Evolutionary conservation across 2,113 vertebrate genomes (phyloP).

Genomic region (Eublepharis macularius): DNA sequence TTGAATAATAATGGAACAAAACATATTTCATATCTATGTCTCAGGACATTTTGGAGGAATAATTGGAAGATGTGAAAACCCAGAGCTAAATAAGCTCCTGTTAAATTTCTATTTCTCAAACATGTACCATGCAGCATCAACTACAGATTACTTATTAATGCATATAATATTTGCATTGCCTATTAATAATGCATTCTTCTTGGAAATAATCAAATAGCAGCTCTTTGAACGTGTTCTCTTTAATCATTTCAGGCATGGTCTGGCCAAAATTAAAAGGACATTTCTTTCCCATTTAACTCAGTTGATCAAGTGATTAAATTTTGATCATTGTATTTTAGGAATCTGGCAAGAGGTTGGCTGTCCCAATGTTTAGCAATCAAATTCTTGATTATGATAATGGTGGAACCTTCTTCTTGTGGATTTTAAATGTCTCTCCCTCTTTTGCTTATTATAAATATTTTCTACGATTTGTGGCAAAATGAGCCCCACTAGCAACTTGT

Average conservation of each 20-base stretch:
- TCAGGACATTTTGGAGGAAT: constrained; percentile 17
- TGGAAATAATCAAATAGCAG: not conserved
- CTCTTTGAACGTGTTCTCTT: not conserved
- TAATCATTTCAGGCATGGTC: not conserved
- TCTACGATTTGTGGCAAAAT: not conserved
- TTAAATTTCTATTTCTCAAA: not conserved
- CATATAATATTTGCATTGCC: constrained; percentile 22
- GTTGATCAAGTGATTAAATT: not conserved
- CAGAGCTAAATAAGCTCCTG: not conserved
- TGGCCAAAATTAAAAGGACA: not conserved
- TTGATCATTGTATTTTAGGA: not conserved
- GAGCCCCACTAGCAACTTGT: too few relatives aligned
- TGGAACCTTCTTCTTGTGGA: not conserved
- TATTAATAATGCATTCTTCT: constrained; percentile 35
- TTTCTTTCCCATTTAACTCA: constrained; percentile 2
- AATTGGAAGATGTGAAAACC: not conserved
- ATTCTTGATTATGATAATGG: not conserved
- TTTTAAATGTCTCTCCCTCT: not conserved
- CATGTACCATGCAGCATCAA: constrained; percentile 4
- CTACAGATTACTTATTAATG: constrained; percentile 9
- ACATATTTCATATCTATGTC: not conserved
- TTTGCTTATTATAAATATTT: not conserved
- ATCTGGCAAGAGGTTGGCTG: not conserved
- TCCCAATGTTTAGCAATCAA: not conserved
- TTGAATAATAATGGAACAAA: not conserved